Percentiles rank a stretch among this genome's conserved stretches.
Conservation (phyloP, 2,888 invertebrate species). For the Tachina lurida region DNA sequence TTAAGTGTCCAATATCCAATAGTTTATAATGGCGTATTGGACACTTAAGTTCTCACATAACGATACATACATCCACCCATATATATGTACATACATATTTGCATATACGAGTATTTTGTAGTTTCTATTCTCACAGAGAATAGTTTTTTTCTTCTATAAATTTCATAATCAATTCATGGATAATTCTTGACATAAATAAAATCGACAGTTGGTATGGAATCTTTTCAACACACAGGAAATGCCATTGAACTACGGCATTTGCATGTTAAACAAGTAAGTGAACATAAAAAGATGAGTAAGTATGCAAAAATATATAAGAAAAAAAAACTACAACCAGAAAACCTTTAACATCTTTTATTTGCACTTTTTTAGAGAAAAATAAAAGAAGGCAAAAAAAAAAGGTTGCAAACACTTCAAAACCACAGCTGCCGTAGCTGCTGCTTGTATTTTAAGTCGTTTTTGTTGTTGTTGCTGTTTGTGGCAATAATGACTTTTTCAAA, state of each 20-base stretch:
- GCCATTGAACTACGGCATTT: constrained; percentile 69
- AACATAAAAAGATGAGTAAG: constrained; percentile 50
- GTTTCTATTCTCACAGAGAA: background rate
- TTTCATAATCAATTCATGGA: constrained; percentile 7
- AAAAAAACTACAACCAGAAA: constrained; percentile 55
- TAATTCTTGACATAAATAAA: constrained; percentile 35
- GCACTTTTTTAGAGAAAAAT: constrained; percentile 41
- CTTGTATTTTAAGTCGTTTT: constrained; percentile 18
- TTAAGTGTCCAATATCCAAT: no score
- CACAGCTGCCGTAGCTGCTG: constrained; percentile 63
- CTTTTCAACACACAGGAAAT: constrained; percentile 67
- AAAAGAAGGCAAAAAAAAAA: constrained; percentile 44
- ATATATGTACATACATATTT: no score
- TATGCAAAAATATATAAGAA: constrained; percentile 12
- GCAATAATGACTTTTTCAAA: constrained; percentile 53
- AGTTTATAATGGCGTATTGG: no score
- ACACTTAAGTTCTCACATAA: no score
- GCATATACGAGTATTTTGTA: no score
- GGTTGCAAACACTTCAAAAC: constrained; percentile 62
- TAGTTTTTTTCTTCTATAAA: background rate
- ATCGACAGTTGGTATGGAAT: constrained; percentile 38
- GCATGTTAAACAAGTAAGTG: constrained; percentile 36
- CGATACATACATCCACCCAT: no score
- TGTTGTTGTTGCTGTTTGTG: constrained; percentile 35
- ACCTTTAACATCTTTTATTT: constrained; percentile 63